These are phyloP conservation scores for Indicator maculatus DNA, from an alignment of 2,113 vertebrate species.

Conservation along the genomic window DNA sequence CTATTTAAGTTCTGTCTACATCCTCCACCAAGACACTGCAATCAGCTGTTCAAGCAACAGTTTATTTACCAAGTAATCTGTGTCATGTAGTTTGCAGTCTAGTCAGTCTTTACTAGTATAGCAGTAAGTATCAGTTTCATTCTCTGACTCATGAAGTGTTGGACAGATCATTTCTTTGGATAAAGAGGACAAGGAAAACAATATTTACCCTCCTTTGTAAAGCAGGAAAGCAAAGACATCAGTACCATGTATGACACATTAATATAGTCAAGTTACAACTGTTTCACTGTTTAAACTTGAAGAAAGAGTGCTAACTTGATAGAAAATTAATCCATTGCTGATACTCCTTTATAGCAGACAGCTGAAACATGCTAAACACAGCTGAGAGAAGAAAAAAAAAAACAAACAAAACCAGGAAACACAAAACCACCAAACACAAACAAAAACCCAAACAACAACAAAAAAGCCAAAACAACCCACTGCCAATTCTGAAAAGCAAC, in stretches of 20 bases:
- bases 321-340: not conserved
- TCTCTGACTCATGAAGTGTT: not conserved
- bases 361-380: not conserved
- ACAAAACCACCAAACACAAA: too few relatives aligned
- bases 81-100: not conserved
- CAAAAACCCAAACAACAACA: too few relatives aligned
- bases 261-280: not conserved
- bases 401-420: too few relatives aligned
- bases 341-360: not conserved
- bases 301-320: not conserved
- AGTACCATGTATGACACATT: not conserved
- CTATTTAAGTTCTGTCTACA: not conserved
- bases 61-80: not conserved
- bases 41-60: not conserved
- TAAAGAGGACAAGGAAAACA: not conserved
- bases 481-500: not conserved
- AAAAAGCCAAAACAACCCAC: not conserved
- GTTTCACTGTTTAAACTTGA: not conserved
- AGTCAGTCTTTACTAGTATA: not conserved
- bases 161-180: not conserved
- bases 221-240: not conserved
- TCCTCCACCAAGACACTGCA: not conserved
- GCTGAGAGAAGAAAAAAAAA: not conserved
- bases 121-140: not conserved
- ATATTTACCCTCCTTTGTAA: not conserved